Evolutionary conservation across 2,888 invertebrate species (phyloP), one percentile per base, ranked within the genome.

Genomic region (Latrodectus elegans): DNA sequence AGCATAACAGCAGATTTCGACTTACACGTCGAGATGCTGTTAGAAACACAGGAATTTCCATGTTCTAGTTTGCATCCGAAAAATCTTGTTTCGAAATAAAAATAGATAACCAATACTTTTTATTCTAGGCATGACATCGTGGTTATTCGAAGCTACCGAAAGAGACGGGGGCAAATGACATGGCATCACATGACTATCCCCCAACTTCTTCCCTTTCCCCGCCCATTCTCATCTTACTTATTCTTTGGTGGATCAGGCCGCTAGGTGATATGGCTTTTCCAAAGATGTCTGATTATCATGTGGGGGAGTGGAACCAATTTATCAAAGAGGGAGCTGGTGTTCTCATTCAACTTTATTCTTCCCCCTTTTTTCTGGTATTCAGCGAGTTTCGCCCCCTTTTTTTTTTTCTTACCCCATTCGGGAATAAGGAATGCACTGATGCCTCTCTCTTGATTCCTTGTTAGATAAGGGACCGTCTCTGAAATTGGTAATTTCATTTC

Each of bases 261-360:
- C 68, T 70, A 75, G 75, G 51, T 82, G 82, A 75, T 68, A 82
- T 70, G 65, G 38, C n/a, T 60, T 65, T 68, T 74, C 22, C 74
- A 55, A 82, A 82, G 82, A 82, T 82, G 82, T 82, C 82, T 82
- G 82, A 82, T 82, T 82, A 82, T 82, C 82, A 82, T 82, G 75
- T 75, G 82, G 82, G 82, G 82, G 81, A 82, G 82, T 82, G 82
- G 75, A 70, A 49, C 82, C 82, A 82, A 82, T 82, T 82, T 82
- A 82, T 82, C 82, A 82, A 75, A 73, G 75, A 76, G 75, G 75
- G 65, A 68, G 82, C 53, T 70, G 82, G 75, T 82, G 75, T 75
- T 74, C 82, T 75, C 65, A 75, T 82, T 82, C 82, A 75, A 82
- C 75, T 82, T 82, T 74, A 51, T 81, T 70, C 51, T 55, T 49